A percentile compares a stretch with the other conserved stretches of the same genome.
Conservation (phyloP, 2,797 vertebrate genomes). For the Dallia pectoralis region DNA sequence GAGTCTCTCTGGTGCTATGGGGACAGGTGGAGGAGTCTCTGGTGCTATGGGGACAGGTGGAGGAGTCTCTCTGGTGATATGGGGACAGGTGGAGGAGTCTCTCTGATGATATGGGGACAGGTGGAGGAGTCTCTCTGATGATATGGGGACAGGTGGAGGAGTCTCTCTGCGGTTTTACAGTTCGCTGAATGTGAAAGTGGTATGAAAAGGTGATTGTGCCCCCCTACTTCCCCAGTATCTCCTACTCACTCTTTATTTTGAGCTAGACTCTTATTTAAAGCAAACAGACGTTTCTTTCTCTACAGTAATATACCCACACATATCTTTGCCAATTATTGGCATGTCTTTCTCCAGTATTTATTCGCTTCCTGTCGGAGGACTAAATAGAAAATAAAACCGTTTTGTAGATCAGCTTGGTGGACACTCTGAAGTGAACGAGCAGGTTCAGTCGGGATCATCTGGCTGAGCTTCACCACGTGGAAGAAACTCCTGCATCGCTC, state of each 20-base stretch:
- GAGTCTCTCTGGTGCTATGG: background rate
- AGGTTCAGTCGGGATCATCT: conserved; percentile 17
- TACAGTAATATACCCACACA: background rate
- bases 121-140: no score
- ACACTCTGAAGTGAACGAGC: conserved; percentile 9
- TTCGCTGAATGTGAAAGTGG: conserved; percentile 16
- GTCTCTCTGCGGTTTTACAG: background rate
- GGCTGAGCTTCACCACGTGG: conserved; percentile 14
- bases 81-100: background rate
- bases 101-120: background rate
- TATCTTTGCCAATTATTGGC: background rate
- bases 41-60: background rate
- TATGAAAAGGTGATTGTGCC: background rate
- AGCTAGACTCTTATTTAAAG: background rate
- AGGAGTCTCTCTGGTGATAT: no score
- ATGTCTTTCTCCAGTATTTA: background rate
- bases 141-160: conserved; percentile 1
- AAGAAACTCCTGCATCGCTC: conserved; percentile 5
- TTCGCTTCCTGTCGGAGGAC: background rate
- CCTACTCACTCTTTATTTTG: background rate
- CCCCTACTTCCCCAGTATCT: background rate
- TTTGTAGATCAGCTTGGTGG: background rate
- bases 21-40: no score
- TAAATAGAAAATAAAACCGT: no score
- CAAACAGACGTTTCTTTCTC: background rate